Evolutionary conservation across 2,888 invertebrate genomes (phyloP).

Genomic region (Acanthosepion pharaonis): DNA sequence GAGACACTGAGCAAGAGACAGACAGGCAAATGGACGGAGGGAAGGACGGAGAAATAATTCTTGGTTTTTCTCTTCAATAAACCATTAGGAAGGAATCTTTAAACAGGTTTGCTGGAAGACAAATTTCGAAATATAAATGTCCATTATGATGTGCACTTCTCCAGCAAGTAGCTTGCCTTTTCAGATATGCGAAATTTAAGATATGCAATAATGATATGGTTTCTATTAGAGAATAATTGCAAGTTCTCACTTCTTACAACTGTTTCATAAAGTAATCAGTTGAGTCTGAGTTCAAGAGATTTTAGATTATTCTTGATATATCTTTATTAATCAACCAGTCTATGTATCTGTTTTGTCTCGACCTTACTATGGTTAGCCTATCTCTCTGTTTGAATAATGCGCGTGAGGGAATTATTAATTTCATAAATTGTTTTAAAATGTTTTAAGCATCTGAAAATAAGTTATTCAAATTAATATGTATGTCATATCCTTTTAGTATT

Average conservation of each 20-base stretch:
- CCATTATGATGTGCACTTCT: neutral
- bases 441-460: neutral
- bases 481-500: neutral
- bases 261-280: too few species aligned
- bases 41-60: neutral
- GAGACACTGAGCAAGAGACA: neutral
- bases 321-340: neutral
- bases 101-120: conserved; percentile 33
- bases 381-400: neutral
- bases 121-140: neutral
- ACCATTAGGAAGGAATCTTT: neutral
- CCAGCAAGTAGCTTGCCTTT: neutral
- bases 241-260: neutral
- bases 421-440: neutral
- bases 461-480: conserved; percentile 11
- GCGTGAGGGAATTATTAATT: neutral
- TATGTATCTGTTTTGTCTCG: neutral
- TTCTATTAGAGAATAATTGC: neutral
- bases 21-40: neutral
- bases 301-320: neutral
- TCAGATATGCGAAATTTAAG: neutral
- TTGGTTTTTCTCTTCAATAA: neutral
- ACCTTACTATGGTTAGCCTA: neutral
- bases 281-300: neutral
- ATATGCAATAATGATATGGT: neutral